These are phyloP conservation scores for Aptenodytes patagonicus DNA, from an alignment of 2,113 vertebrate species.

Conservation along the genomic window DNA sequence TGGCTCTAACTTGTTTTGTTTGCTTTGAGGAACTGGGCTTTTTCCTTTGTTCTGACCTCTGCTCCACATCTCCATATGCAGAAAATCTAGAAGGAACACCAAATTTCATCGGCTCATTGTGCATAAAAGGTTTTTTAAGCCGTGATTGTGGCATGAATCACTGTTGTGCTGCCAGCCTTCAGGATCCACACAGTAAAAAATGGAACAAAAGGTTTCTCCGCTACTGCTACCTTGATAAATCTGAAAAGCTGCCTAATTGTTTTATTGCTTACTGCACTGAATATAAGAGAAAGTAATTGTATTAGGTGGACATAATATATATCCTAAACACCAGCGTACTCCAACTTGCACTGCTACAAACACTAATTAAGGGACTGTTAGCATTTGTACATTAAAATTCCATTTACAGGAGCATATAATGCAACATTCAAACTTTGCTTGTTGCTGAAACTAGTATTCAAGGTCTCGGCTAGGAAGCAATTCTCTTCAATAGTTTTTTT, in stretches of 20 bases:
- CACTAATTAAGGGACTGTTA: conserved; percentile 56
- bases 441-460: conserved; percentile 36
- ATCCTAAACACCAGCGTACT: conserved; percentile 25
- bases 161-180: neutral
- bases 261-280: conserved; percentile 38
- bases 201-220: conserved; percentile 31
- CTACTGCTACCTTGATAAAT: conserved; percentile 14
- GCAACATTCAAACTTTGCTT: conserved; percentile 29
- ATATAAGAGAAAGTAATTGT: conserved; percentile 25
- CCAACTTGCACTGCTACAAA: neutral
- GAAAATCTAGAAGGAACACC: neutral
- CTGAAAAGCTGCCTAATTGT: conserved; percentile 35
- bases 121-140: neutral
- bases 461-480: conserved; percentile 5
- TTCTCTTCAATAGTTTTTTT: conserved; percentile 2
- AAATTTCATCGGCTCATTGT: neutral
- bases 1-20: neutral
- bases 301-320: conserved; percentile 14
- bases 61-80: neutral
- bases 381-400: conserved; percentile 6
- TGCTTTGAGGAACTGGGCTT: neutral
- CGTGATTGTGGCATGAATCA: neutral
- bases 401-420: conserved; percentile 37
- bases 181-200: neutral
- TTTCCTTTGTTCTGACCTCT: neutral